Evolutionary conservation across 1,140 invertebrate species (phyloP), one percentile per base, ranked within the genome.

Genomic region (Penaeus japonicus): DNA sequence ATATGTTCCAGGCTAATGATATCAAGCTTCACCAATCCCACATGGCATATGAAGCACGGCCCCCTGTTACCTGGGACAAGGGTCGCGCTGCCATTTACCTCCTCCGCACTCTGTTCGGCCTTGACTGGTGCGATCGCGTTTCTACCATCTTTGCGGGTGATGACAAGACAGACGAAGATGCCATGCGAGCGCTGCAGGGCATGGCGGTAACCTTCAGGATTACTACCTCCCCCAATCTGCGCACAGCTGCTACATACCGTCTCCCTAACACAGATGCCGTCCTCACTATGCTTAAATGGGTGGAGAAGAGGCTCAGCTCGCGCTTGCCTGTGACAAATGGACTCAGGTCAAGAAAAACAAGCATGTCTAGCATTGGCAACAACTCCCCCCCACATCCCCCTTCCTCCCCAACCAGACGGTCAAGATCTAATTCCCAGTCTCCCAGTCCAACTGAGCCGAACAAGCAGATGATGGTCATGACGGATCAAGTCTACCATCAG

Each of bases 151-250:
- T 97, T 91, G 97, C 95, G 81, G 97, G 97, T 89, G 97, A 98
- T 92, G 97, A 98, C 93, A 94, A 94, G 20, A 98, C 97, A 0
- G 97, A 98, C 92, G 97, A 98, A 93, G 97, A 98, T 92, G 97
- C 97, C 39, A 97, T 98, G 95, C 94, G 95, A 94, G 96, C 97
- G 92, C 93, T 93, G 92, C 85, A 92, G 54, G 92, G 92, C 92
- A 97, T 98, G 96, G 97, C 97, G 3, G 96, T 96, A 0, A 97
- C 97, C 15, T 98, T 98, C 94, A 94, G 97, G 53, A 96, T 98
- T 2, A 96, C 96, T 0, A 96, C 96, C 0, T 97, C 96, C 3
- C 94, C 96, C 90, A 96, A 97, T 90, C 96, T 96, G n/a, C 96
- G 96, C 90, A 97, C 97, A 2, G 95, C 95, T 1, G 97, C 97